Evolutionary conservation across 2,113 vertebrate genomes (phyloP), one percentile per base, ranked within the genome.

Genomic region (Brachyhypopomus occidentalis): DNA sequence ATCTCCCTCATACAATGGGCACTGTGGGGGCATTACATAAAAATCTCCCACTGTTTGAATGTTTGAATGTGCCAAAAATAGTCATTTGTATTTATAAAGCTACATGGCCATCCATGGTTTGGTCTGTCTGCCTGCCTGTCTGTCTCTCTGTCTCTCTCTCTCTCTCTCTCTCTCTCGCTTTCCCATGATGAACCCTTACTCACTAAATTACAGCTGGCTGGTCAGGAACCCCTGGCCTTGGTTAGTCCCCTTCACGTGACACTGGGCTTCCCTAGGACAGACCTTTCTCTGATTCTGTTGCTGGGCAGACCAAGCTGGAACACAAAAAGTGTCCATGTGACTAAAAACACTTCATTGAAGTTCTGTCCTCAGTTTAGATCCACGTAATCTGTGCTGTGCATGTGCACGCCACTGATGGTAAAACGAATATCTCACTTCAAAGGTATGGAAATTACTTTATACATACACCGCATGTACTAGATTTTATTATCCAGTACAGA

Each of bases 161-260:
- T 62, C 48, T 59, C n/a, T 56, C 75, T 36, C 8, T 22, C 62
- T 75, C 80, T 69, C 73, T 64, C 60, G n/a, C n/a, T n/a, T n/a
- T 70, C 38, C 36, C 41, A 34, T 73, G 81, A 36, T 83, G 38
- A n/a, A 22, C 22, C 17, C 48, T 6, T 12, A 34, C 17, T 58
- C 22, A 69, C 81, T 79, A 79, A 85, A 84, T 85, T 84, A 72
- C 55, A 87, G 84, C 36, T 41, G 60, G 30, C 84, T 79, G 75
- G 84, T 87, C 86, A 87, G 81, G 75, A 78, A 82, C 70, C 66
- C 23, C 77, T 59, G 41, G 76, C 81, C 73, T 22, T 72, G 62
- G 63, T 70, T 73, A 82, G 67, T 27, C 77, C 66, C 60, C 70
- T 52, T 23, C 67, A 16, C 20, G 48, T 72, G 83, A 83, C 74